phyloP scores from a whole-genome alignment of 2,888 invertebrate species.

The Marronus borbonicus region DNA sequence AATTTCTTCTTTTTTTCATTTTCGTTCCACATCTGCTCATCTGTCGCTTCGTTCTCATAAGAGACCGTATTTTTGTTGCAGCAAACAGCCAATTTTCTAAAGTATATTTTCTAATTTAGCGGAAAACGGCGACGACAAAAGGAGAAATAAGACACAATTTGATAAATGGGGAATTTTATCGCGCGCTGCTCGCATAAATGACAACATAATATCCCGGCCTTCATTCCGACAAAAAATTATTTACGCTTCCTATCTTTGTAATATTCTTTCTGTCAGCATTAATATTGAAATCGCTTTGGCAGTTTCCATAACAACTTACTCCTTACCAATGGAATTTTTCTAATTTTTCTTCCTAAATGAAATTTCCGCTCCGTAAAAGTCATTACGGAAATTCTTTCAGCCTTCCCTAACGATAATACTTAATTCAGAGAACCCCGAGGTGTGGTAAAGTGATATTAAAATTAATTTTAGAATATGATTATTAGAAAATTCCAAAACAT shows the following conservation, averaged over 20 bases:
- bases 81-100: conserved; percentile 53
- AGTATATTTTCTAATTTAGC: conserved; percentile 54
- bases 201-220: conserved; percentile 48
- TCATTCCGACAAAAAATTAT: conserved; percentile 20
- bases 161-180: conserved; percentile 52
- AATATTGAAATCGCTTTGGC: conserved; percentile 6
- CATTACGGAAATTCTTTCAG: background rate
- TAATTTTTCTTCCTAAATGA: no score
- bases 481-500: no score
- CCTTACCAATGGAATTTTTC: background rate
- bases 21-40: conserved; percentile 45
- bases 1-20: conserved; percentile 41
- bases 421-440: no score
- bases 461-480: no score
- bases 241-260: conserved; percentile 24
- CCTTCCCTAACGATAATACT: no score
- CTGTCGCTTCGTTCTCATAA: conserved; percentile 28
- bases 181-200: conserved; percentile 48
- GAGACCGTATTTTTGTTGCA: conserved; percentile 32
- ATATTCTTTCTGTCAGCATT: conserved; percentile 26
- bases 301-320: background rate
- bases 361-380: no score
- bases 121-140: conserved; percentile 51
- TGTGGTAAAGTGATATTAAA: no score
- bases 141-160: conserved; percentile 52